Base-by-base conservation (phyloP, 2,113 vertebrate species). In the Tupaia chinensis region DNA sequence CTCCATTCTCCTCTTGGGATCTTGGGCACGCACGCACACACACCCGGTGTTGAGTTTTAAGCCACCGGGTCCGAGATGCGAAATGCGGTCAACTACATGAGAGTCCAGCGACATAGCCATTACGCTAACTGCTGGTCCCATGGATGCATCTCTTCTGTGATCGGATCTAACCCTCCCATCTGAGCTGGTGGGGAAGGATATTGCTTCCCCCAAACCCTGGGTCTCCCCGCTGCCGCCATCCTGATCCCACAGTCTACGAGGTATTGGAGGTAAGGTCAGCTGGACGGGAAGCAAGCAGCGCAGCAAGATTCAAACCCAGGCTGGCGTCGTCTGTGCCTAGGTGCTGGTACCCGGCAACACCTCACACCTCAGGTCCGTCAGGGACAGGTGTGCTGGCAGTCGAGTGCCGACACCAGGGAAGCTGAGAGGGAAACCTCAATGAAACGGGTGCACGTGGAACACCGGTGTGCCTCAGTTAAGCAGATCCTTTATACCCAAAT, bases 391-490 rank as follows among this genome's bases (percentile, higher is more conserved):
- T 15, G 61, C 32, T 14, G 29, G 32, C 34, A 20, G 27, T 3
- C 34, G 91, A 87, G 95, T 69, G 63, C 63, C 81, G 87, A 77
- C 34, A 76, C 54, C 65, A 13, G 29, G 12, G 44, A 86, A 66
- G 34, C 29, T 60, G 61, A 70, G 86, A 92, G 69, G 84, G 86
- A 87, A 70, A 66, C 74, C 93, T 94, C 97, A 93, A 94, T 3
- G 83, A 78, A 69, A 92, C 63, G 89, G 60, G 34, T 93, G 72
- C 68, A 92, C 53, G 69, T 60, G 4, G n/a, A 81, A 72, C 32
- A 73, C 70, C 22, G 16, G 83, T 70, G 86, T 81, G 91, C 91
- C 96, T 96, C 91, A 9, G 54, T 96, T 93, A 91, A 97, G 95
- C 89, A 93, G 70, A 96, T 72, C 25, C 54, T 65, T 68, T 94